Evolutionary conservation across 2,888 invertebrate species (phyloP).

Genomic region (Griposia aprilina): DNA sequence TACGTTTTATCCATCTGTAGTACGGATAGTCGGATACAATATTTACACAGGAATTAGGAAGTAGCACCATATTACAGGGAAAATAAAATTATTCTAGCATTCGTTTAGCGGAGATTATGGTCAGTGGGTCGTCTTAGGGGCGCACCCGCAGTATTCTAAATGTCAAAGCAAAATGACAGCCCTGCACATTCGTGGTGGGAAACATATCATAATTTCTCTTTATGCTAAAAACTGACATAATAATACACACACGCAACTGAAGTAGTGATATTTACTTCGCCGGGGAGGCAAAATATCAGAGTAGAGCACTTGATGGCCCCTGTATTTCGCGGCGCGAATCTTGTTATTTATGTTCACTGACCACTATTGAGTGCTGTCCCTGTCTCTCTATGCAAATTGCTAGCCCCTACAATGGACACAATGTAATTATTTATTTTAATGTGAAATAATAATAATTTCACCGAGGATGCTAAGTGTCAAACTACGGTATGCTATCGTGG

Average conservation of each 20-base stretch:
- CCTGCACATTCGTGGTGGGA: neutral
- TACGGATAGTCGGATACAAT: neutral
- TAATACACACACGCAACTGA: neutral
- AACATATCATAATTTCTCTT: neutral
- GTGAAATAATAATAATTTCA: slow-evolving; percentile 6
- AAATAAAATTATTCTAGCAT: neutral
- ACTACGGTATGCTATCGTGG: neutral
- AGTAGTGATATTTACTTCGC: slow-evolving; percentile 3
- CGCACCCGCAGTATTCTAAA: neutral
- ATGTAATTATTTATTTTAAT: slow-evolving; percentile 55
- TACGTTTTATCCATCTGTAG: neutral
- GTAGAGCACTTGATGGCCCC: slow-evolving; percentile 39
- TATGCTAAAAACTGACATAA: neutral
- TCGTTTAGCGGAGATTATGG: neutral
- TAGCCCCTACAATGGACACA: slow-evolving; percentile 44
- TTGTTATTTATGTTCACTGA: slow-evolving; percentile 60
- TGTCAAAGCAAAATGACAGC: neutral
- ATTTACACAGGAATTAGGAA: neutral
- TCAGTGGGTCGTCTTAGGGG: no score
- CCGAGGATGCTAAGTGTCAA: neutral
- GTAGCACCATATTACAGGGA: neutral
- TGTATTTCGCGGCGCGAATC: slow-evolving; percentile 44
- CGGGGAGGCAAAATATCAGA: neutral
- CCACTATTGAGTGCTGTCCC: slow-evolving; percentile 58
- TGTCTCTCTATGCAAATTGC: slow-evolving; percentile 61